Evolutionary conservation across 1,140 invertebrate species (phyloP).

Genomic region (Wiebesia pumilae): DNA sequence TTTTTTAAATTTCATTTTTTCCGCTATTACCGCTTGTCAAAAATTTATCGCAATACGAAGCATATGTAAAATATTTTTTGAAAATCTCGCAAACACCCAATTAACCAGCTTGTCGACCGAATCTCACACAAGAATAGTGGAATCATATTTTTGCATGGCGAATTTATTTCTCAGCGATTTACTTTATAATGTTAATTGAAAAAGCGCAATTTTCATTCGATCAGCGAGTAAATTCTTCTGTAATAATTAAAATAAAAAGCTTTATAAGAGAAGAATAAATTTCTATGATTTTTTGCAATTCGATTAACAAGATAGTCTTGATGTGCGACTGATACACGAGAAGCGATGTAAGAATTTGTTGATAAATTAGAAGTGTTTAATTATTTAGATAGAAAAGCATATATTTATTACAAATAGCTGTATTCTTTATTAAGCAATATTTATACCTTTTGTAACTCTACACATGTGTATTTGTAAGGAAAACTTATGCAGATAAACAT

Average conservation of each 20-base stretch:
- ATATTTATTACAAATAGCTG: slow-evolving; percentile 56
- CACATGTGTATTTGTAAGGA: slow-evolving; percentile 63
- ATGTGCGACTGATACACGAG: slow-evolving; percentile 45
- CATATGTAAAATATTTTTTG: neutral
- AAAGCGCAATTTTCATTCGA: slow-evolving; percentile 16
- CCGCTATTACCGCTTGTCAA: neutral
- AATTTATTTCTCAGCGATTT: slow-evolving; percentile 40
- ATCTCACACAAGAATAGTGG: slow-evolving; percentile 36
- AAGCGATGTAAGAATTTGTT: slow-evolving; percentile 48
- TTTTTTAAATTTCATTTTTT: neutral
- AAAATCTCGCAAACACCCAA: neutral
- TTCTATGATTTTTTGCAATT: slow-evolving; percentile 36
- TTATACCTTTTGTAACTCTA: slow-evolving; percentile 68
- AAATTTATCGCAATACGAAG: neutral
- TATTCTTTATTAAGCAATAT: slow-evolving; percentile 67
- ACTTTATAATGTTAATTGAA: slow-evolving; percentile 39
- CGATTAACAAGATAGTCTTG: slow-evolving; percentile 33
- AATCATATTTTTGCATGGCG: slow-evolving; percentile 12
- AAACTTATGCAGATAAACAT: slow-evolving; percentile 62
- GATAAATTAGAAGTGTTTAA: slow-evolving; percentile 50
- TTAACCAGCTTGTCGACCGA: slow-evolving; percentile 27
- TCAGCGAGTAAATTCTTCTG: slow-evolving; percentile 26
- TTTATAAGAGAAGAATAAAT: slow-evolving; percentile 6
- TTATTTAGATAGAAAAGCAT: slow-evolving; percentile 50
- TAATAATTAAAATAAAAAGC: slow-evolving; percentile 31